Conservation (phyloP, 2,888 invertebrate genomes). For the Palloptera scutellata region DNA sequence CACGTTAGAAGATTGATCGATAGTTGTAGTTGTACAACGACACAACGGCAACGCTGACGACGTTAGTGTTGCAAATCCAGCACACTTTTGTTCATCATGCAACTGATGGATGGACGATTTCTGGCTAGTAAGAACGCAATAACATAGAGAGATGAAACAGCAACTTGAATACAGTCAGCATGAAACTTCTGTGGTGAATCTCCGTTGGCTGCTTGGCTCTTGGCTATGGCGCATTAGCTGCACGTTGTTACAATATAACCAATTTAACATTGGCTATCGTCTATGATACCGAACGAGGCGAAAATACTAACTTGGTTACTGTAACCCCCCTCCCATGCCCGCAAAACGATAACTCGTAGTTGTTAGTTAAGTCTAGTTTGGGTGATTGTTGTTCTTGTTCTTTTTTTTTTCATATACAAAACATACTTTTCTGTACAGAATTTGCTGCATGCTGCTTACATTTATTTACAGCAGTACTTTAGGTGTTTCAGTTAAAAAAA, state of each 20-base stretch:
- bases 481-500: too few relatives aligned
- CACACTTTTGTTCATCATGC: constrained; percentile 8
- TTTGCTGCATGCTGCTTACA: too few relatives aligned
- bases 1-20: constrained; percentile 16
- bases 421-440: constrained; percentile 2
- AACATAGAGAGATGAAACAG: too few relatives aligned
- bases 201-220: constrained; percentile 1
- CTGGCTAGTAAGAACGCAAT: neutral
- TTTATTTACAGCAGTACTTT: too few relatives aligned
- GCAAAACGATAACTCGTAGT: too few relatives aligned
- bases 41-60: neutral
- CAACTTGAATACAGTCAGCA: too few relatives aligned
- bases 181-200: neutral
- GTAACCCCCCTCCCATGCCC: too few relatives aligned
- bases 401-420: constrained; percentile 19
- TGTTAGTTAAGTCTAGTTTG: too few relatives aligned
- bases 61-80: neutral
- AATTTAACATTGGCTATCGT: constrained; percentile 31
- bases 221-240: neutral
- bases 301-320: too few relatives aligned
- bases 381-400: neutral
- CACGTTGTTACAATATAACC: constrained; percentile 13
- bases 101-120: constrained; percentile 17
- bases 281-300: constrained; percentile 14
- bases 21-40: constrained; percentile 4